These are phyloP conservation scores for Drosophila recens DNA, from an alignment of 2,888 invertebrate species.

Conservation along the genomic window DNA sequence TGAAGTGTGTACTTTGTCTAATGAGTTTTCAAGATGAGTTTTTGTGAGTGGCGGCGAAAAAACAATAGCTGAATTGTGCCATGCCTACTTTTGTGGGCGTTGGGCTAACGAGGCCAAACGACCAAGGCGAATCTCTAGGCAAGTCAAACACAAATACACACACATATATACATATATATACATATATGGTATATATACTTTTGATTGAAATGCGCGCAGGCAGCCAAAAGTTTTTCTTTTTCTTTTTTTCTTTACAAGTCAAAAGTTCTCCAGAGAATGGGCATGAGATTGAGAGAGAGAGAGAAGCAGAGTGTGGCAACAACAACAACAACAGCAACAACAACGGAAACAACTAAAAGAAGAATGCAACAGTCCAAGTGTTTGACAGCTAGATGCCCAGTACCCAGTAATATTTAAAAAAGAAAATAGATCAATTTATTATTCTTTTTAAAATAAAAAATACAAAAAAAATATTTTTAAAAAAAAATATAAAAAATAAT, in stretches of 20 bases:
- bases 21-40: constrained; percentile 80
- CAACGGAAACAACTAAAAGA: constrained; percentile 20
- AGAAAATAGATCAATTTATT: too few relatives aligned
- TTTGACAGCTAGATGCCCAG: neutral
- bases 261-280: constrained; percentile 54
- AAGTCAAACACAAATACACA: constrained; percentile 11
- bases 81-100: constrained; percentile 15
- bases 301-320: constrained; percentile 3
- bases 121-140: constrained; percentile 35
- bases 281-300: constrained; percentile 4
- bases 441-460: too few relatives aligned
- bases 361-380: neutral
- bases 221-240: constrained; percentile 47
- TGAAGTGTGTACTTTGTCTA: constrained; percentile 80
- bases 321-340: constrained; percentile 8
- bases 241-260: constrained; percentile 25
- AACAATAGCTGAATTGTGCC: constrained; percentile 48
- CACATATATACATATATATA: constrained; percentile 21
- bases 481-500: too few relatives aligned
- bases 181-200: constrained; percentile 30
- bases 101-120: constrained; percentile 47
- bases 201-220: constrained; percentile 58
- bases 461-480: too few relatives aligned
- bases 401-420: neutral
- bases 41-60: constrained; percentile 40